Evolutionary conservation across 2,888 invertebrate species (phyloP).

Genomic region (Balanococcus diminutus): DNA sequence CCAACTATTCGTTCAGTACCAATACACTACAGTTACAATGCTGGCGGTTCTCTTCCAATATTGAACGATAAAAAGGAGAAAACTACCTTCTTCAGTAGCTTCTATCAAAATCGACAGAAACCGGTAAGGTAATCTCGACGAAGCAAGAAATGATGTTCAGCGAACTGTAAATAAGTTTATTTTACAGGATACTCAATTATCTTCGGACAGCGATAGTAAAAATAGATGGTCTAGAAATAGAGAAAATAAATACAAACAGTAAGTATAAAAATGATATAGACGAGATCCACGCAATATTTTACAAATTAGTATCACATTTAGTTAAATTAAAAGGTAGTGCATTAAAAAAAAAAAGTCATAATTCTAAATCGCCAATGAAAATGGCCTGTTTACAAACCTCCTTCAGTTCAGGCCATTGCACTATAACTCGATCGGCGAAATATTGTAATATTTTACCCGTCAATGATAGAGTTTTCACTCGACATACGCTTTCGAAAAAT

Average conservation of each 20-base stretch:
- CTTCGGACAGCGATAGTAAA: slow-evolving; percentile 28
- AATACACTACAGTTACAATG: slow-evolving; percentile 26
- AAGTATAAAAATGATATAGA: neutral
- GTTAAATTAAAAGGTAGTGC: neutral
- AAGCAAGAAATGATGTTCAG: neutral
- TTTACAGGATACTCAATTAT: slow-evolving; percentile 7
- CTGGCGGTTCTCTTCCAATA: slow-evolving; percentile 45
- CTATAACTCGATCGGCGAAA: slow-evolving; percentile 83
- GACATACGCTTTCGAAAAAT: slow-evolving; percentile 93
- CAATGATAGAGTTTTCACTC: slow-evolving; percentile 87
- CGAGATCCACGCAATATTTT: neutral
- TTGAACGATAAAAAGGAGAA: slow-evolving; percentile 43
- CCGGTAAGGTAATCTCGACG: neutral
- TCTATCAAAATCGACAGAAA: neutral
- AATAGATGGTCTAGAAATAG: slow-evolving; percentile 7
- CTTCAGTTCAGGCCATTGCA: slow-evolving; percentile 86
- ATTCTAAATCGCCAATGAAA: slow-evolving; percentile 29
- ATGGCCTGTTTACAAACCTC: neutral
- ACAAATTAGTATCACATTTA: neutral
- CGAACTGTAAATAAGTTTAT: neutral
- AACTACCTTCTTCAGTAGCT: neutral
- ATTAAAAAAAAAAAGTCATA: neutral
- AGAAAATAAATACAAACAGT: slow-evolving; percentile 10
- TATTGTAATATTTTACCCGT: slow-evolving; percentile 85
- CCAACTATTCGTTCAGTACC: neutral